Base-by-base conservation (phyloP, 2,797 vertebrate species). In the Enteromius afrohamiltoni region DNA sequence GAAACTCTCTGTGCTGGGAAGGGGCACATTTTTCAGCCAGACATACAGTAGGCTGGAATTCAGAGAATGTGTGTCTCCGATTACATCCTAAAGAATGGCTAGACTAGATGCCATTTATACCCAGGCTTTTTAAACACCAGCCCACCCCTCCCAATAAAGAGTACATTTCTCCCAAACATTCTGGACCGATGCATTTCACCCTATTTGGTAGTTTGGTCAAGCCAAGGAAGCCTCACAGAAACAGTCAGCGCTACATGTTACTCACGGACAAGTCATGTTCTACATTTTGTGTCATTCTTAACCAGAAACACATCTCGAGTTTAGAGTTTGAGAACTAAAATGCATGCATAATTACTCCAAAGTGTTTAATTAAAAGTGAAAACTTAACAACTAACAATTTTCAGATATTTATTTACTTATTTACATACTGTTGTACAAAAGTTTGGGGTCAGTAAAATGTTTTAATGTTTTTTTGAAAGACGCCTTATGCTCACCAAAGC, bases 61-160 rank as follows among this genome's bases (percentile, higher is more conserved):
- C 69, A 37, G 73, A 77, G 83, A 89, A 89, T 87, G 83, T 19
- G 76, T 47, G 80, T 86, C 82, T 88, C 80, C 49, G 23, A 79
- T 84, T 88, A 88, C 87, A 86, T 87, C 79, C 83, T 77, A 31
- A 62, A 85, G 55, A 73, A 76, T 82, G 47, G 74, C 58, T 16
- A 31, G 73, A 73, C 70, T 88, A 64, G 31, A 26, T 47, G 65
- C 26, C 84, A 82, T 82, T 85, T 64, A 78, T 79, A 82, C 55
- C 80, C 73, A 26, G 23, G 42, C 19, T 23, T 75, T 34, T 74
- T 17, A 2, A 40, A 49, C 11, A 84, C 65, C 40, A 79, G 21
- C 37, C 67, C 13, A 34, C 13, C 23, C 10, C 29, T n/a, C 58
- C 19, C 29, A 34, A 47, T 31, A n/a, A 5, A 70, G 73, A 55